These are phyloP conservation scores for Dryococelus australis DNA, from an alignment of 2,888 invertebrate species.

Conservation along the genomic window DNA sequence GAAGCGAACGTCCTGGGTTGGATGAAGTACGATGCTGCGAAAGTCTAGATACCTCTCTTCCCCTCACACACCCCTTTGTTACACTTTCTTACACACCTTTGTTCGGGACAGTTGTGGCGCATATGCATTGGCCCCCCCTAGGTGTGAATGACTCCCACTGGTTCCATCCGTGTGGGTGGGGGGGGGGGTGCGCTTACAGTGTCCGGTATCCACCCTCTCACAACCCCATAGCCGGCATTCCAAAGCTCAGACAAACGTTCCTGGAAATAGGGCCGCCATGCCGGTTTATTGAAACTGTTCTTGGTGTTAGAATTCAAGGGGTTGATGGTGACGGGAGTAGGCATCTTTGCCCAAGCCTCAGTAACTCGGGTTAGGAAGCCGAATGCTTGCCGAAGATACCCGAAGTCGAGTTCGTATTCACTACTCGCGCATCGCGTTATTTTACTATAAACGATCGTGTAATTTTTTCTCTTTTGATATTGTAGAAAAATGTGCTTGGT, in stretches of 20 bases:
- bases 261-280: background rate
- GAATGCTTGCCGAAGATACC: too few species aligned
- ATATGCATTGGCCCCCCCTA: background rate
- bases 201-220: background rate
- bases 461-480: too few species aligned
- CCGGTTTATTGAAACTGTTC: background rate
- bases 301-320: too few species aligned
- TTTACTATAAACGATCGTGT: too few species aligned
- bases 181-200: background rate
- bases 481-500: too few species aligned
- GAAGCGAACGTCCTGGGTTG: too few species aligned
- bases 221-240: background rate
- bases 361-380: too few species aligned
- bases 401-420: too few species aligned
- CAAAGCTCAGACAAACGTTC: background rate
- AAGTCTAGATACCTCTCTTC: background rate
- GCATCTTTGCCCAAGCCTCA: too few species aligned
- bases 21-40: too few species aligned
- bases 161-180: background rate
- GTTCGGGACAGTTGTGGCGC: background rate
- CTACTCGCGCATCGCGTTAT: too few species aligned
- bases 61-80: background rate
- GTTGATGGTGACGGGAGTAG: background rate
- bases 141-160: background rate
- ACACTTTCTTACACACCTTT: background rate